Base-by-base conservation (phyloP, 1,140 invertebrate genomes). In the Pectinophora gossypiella region DNA sequence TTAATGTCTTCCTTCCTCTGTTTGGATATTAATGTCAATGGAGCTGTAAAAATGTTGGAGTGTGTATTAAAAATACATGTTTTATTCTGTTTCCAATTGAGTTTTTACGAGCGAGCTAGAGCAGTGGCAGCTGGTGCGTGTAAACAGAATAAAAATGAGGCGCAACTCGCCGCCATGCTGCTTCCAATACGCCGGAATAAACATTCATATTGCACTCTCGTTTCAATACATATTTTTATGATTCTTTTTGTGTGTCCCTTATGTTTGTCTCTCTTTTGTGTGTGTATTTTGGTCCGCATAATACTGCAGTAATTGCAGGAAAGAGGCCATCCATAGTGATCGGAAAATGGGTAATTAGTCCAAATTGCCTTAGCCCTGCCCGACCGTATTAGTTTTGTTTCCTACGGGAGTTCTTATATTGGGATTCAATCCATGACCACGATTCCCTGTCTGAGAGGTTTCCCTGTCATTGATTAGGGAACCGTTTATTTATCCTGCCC, bases 111-210 rank as follows among this genome's bases (percentile, higher is more conserved):
- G 54, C 48, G 32, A 49, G 49, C 53, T 56, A 51, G 59, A 71
- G 61, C 69, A 59, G 66, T 56, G 63, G 59, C 77, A 78, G 72
- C 70, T 76, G 72, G 55, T 62, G 59, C 60, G 50, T 62, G 68
- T 76, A 72, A 76, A 80, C 69, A 74, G 50, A 68, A 80, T 72
- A 64, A 72, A 65, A 76, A 73, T 71, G 67, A 68, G 58, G 54
- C 35, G 56, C 52, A 62, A 61, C 52, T 52, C 23, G 53, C 46
- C 42, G 60, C 42, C 61, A 59, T 58, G 47, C 59, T 56, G 58
- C 40, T 62, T 59, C 62, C 52, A 64, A 63, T 67, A 65, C 52
- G 15, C 16, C n/a, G n/a, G n/a, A n/a, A n/a, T n/a, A n/a, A n/a
- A n/a, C n/a, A n/a, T n/a, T n/a, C n/a, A n/a, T n/a, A 40, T 40